Base-by-base conservation (phyloP, 2,113 vertebrate species). In the Nematolebias whitei region DNA sequence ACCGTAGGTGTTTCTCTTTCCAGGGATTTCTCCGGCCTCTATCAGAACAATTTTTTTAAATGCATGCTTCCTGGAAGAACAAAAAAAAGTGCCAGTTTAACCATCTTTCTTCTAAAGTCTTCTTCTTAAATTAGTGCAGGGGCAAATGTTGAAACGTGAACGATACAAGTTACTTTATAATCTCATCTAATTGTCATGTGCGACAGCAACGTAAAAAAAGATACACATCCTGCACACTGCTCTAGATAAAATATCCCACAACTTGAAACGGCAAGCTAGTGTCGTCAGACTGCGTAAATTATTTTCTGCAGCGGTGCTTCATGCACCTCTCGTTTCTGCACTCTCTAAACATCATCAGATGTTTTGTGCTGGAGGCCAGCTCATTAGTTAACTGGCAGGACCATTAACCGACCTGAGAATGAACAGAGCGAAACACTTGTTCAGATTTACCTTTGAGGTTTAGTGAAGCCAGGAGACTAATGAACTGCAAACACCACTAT, bases 381-480 rank as follows among this genome's bases (percentile, higher is more conserved):
- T 82, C 78, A 71, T 89, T 84, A 79, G 74, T 73, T 74, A 74
- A 76, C 75, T 65, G 65, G 68, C 67, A 76, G 71, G 69, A 62
- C 50, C 56, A 82, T 82, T 75, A 71, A 47, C 50, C 58, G 47
- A 65, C 54, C 80, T 68, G 65, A 79, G 57, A 74, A 62, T 52
- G 22, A 80, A 51, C 61, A 23, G 63, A 74, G 52, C 13, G 47
- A 51, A 72, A 76, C 60, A 55, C 51, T 79, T 81, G 61, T 73
- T 58, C 66, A 62, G 55, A 70, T 79, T 68, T 84, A 85, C 82
- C 68, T 86, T 74, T 64, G 47, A 68, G 73, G 58, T 78, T 67
- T 18, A 43, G 69, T 32, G 55, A 54, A 74, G 32, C 53, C 62
- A 63, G 49, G 54, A 76, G 62, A 77, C 66, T 76, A 80, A 79